Base-by-base conservation (phyloP, 2,888 invertebrate species). In the Anthoptus insignis region DNA sequence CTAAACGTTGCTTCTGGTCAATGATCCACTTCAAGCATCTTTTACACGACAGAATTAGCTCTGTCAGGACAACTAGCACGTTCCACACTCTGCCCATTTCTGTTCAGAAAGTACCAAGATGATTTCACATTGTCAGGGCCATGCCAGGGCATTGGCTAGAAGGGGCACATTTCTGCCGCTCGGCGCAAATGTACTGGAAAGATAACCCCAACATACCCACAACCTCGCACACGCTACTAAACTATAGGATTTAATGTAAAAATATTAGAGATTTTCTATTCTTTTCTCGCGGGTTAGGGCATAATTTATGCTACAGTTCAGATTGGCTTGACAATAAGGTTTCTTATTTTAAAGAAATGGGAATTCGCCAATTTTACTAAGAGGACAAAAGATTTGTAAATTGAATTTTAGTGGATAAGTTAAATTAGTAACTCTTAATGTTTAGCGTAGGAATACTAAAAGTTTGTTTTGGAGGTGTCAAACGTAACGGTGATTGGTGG, bases 241-340 rank as follows among this genome's bases (percentile, higher is more conserved):
- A 63, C 56, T 63, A 56, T 49, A 63, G 54, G 63, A 45, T 63
- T 63, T 63, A 63, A 63, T 63, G 49, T 63, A 63, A 63, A 63
- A 63, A 63, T 63, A 63, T 63, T 63, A 56, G n/a, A 56, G 32
- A 53, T 47, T 63, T 56, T 63, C 63, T 56, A 63, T 63, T 63
- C 54, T 63, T 63, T 63, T 49, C 54, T 54, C 56, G 19, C 47
- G 47, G 53, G 45, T 61, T 61, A 42, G 21, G 47, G 22, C 61
- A 27, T 61, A 54, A 61, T 29, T 61, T 61, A 61, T 34, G 60
- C 53, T 16, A 37, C 32, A 54, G 61, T 54, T 47, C 19, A 34
- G 53, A 54, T 61, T 61, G 61, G 45, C 50, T 42, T 54, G 54
- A 61, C 61, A 61, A 61, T 61, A 61, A 24, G 53, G 19, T 61